Base-by-base conservation (phyloP, 1,140 invertebrate species). In the Lucilia sericata region DNA sequence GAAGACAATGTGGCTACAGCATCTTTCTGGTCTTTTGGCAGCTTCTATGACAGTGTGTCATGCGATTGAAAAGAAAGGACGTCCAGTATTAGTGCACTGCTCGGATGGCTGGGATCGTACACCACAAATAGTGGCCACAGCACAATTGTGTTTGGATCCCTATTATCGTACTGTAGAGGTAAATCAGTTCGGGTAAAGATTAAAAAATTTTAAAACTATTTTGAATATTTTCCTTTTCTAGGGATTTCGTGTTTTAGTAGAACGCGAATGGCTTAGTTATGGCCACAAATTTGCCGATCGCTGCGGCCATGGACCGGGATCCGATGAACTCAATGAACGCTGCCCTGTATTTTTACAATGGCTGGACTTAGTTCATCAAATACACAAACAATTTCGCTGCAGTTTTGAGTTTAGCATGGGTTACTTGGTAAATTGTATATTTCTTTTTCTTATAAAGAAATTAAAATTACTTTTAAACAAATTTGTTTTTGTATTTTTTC, bases 311-410 rank as follows among this genome's bases (percentile, higher is more conserved):
- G 95, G 95, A 17, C 94, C 96, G 19, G 94, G 95, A 25, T 93
- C 93, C 2, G 96, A 97, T 85, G 97, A 99, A 89, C 92, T 94
- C 0, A 98, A 98, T 91, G 98, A 99, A 92, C 93, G 93, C 21
- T 98, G 97, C 91, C 99, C 99, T 17, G 97, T 99, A 84, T 99
- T 99, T 92, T 92, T 99, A 70, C 98, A 99, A 91, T 99, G 98
- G 97, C 93, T 99, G 5, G 98, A 99, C 90, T 97, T 98, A 89
- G 96, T 99, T 0, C 96, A 99, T 92, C 98, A 99, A 92, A 92
- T 99, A 75, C 93, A 96, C 85, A 87, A 92, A 85, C 97, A 99
- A 92, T 99, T 97, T 92, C 96, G 97, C 5, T 97, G 96, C 91
- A 95, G 95, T 88, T 99, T 99, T 92, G 96, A 99, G 93, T 99